Conservation (phyloP, 2,113 vertebrate species). For the Ibidorhyncha struthersii region DNA sequence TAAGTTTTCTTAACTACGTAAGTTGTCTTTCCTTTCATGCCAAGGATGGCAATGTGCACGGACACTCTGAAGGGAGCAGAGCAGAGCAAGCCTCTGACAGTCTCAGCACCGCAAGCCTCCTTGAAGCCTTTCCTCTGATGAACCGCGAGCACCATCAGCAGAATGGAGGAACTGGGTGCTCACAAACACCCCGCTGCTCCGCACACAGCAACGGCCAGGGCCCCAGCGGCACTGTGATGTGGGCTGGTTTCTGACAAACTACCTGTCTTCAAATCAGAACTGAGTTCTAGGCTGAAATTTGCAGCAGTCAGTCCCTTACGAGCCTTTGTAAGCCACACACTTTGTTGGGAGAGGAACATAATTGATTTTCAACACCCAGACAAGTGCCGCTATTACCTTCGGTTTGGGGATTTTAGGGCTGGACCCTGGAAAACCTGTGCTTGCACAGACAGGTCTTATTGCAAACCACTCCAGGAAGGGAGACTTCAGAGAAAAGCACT, state of each 20-base stretch:
- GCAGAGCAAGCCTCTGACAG: background rate
- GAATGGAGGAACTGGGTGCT: background rate
- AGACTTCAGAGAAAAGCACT: background rate
- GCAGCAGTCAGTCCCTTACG: background rate
- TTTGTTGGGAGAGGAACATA: background rate
- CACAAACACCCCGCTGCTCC: no score
- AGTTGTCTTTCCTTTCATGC: background rate
- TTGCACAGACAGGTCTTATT: background rate
- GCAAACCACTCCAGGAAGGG: background rate
- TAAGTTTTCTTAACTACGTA: background rate
- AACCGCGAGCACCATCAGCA: background rate
- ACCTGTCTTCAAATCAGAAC: background rate
- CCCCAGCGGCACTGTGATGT: background rate
- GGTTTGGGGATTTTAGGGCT: background rate
- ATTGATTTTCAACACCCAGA: background rate
- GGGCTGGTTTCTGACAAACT: background rate
- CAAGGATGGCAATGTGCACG: fast-evolving
- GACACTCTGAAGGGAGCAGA: background rate
- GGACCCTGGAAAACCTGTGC: background rate
- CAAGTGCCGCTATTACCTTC: background rate
- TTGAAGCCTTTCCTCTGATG: background rate
- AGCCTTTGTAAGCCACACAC: background rate
- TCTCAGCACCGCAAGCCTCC: background rate
- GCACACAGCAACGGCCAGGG: background rate
- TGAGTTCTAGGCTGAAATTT: background rate